Evolutionary conservation across 1,140 invertebrate genomes (phyloP), one percentile per base, ranked within the genome.

Genomic region (Leptopilina clavipes): DNA sequence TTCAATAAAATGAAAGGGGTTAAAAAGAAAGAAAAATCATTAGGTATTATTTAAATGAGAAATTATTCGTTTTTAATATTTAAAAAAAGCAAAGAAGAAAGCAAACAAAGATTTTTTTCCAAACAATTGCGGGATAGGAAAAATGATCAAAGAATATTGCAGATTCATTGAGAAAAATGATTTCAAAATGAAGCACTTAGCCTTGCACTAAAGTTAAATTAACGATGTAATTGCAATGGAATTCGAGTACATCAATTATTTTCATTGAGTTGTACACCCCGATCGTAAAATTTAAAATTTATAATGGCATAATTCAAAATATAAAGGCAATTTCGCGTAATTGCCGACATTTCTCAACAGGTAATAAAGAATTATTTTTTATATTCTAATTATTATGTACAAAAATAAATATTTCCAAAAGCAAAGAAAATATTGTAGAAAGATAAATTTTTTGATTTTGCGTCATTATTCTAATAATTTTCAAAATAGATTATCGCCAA

Each of bases 171-270:
- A 52, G 48, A 52, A 52, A 52, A 52, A 52, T 52, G 12, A 17
- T 17, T 17, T 12, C 44, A 45, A 45, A 45, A 45, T 45, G 44
- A 45, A 45, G 1, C 2, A 52, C 14, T 17, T 52, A 52, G 48
- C 44, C 44, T 45, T 45, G 44, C 48, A 17, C 17, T 52, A 52
- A 52, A 52, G 48, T 52, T 52, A 52, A 52, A 52, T 52, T 52
- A 52, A 52, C 48, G 48, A 52, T 52, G 48, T n/a, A 52, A n/a
- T 52, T 52, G 48, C 48, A 52, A 17, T 17, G 48, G 48, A 52
- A 52, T 52, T 52, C 48, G 48, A 52, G 48, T 52, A 52, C 48
- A 52, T 52, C 48, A 52, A 52, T 52, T 52, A 52, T 52, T 52
- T 52, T 52, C 48, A 52, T 52, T 52, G 48, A 52, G n/a, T 52